Evolutionary conservation across 2,797 vertebrate species (phyloP), one percentile per base, ranked within the genome.

Genomic region (Mus caroli): DNA sequence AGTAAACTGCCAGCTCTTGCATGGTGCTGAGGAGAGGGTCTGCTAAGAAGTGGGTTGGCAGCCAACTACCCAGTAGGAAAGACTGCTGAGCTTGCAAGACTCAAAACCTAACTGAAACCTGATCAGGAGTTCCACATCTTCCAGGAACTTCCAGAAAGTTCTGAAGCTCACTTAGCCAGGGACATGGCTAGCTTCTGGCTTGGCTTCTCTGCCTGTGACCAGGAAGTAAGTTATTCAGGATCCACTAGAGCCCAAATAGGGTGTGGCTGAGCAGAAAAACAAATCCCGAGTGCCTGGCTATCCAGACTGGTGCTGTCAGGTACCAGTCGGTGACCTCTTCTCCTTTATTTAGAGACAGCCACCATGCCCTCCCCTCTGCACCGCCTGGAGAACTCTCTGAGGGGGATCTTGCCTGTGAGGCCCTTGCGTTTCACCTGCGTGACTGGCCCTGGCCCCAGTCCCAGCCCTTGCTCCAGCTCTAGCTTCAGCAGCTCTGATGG

Each of bases 341-440:
- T 94, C 7, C 0, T 87, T 64, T 62, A 67, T 52, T 7, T 69
- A 97, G 96, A 91, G 34, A 19, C 56, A 40, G 62, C 87, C 28
- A 0, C 91, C 20, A 76, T n/a, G 54, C 92, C 87, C 77, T 97
- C 97, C 75, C 98, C 97, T 0, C 97, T 97, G 9, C 95, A 95
- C n/a, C 92, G 97, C 85, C 96, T 97, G 91, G 97, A 98, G 93
- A 97, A 34, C 91, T 97, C 96, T 12, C 95, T 98, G 91, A 93
- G 80, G 67, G 98, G 95, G 3, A 97, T 98, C 83, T 52, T 96
- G 80, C 97, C 96, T 0, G 58, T 79, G 77, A 87, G 76, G n/a
- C 94, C 92, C 43, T 73, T 96, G 64, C 88, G n/a, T 37, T 96
- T 97, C 4, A 14, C 79, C 85, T 92, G 94, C 28, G 22, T 97